Evolutionary conservation across 2,888 invertebrate genomes (phyloP).

Genomic region (Pollenia griseotomentosa): DNA sequence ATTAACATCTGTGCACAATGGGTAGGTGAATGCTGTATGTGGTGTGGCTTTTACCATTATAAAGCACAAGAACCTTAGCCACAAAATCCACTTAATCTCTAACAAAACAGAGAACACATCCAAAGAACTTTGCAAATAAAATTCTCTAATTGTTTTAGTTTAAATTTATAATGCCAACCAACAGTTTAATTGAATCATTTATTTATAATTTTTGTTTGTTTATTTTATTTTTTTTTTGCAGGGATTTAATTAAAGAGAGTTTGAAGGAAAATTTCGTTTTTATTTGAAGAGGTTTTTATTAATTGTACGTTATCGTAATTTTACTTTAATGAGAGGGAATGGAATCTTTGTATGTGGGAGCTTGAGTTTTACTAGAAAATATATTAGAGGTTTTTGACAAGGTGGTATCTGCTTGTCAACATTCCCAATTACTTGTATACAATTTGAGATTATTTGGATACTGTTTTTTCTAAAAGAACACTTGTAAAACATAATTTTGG

Average conservation of each 20-base stretch:
- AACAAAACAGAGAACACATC: conserved; percentile 34
- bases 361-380: background rate
- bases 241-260: conserved; percentile 9
- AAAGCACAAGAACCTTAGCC: conserved; percentile 19
- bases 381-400: background rate
- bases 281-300: background rate
- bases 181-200: conserved; percentile 39
- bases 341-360: background rate
- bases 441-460: background rate
- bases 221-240: background rate
- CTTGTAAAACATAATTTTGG: conserved; percentile 48
- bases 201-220: conserved; percentile 17
- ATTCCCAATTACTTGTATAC: conserved; percentile 36
- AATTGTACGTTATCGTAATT: background rate
- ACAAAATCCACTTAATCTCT: conserved; percentile 61
- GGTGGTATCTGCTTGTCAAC: conserved; percentile 28
- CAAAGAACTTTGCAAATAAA: conserved; percentile 15
- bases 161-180: conserved; percentile 10
- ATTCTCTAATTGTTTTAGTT: conserved; percentile 29
- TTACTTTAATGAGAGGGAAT: background rate
- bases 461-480: conserved; percentile 20
- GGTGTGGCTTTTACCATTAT: conserved; percentile 6
- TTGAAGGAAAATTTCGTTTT: background rate
- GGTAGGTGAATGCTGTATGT: background rate
- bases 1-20: background rate